These are phyloP conservation scores for Thryonomys swinderianus DNA, from an alignment of 2,113 vertebrate species.

Conservation along the genomic window DNA sequence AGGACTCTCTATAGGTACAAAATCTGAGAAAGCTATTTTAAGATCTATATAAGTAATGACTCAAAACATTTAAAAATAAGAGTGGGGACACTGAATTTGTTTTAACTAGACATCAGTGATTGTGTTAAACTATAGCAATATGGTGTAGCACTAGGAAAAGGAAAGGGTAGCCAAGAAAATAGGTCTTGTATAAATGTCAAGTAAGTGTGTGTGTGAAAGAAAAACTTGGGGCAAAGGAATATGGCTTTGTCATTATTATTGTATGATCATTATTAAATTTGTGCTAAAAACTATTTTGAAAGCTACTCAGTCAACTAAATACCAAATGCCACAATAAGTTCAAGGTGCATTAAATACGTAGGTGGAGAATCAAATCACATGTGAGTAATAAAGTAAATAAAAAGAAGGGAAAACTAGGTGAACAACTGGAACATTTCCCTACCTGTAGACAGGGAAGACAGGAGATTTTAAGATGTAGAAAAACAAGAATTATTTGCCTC, in stretches of 20 bases:
- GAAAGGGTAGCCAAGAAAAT: conserved; percentile 8
- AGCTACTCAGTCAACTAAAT: conserved; percentile 3
- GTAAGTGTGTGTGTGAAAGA: background rate
- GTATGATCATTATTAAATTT: background rate
- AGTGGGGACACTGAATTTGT: background rate
- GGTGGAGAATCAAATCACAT: background rate
- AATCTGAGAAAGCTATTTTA: conserved; percentile 22
- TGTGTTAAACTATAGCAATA: conserved; percentile 31
- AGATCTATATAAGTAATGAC: background rate
- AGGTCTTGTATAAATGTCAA: background rate
- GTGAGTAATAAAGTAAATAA: background rate
- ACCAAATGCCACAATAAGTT: conserved; percentile 46
- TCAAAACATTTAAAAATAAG: background rate
- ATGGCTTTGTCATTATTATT: background rate
- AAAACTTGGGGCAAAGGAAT: background rate
- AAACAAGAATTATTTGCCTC: background rate
- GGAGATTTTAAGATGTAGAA: background rate
- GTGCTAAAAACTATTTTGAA: background rate
- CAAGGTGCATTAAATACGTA: background rate
- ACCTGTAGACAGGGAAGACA: background rate
- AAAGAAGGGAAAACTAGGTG: background rate
- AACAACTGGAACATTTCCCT: background rate
- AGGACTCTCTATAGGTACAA: background rate
- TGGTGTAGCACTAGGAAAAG: background rate
- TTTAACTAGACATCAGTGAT: background rate